Evolutionary conservation across 2,888 invertebrate species (phyloP).

Genomic region (Acleris literana): DNA sequence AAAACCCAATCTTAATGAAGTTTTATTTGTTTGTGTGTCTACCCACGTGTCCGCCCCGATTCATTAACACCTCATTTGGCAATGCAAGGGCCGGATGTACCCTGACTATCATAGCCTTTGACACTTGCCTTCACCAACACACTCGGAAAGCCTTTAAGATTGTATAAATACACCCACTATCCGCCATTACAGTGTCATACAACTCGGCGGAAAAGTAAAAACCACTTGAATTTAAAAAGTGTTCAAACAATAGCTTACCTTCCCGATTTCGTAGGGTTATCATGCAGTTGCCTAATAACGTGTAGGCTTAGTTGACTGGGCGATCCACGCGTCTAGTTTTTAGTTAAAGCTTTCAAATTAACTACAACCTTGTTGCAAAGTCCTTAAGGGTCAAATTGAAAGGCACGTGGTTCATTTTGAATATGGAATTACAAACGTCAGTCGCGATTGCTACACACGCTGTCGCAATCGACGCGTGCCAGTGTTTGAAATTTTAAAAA

Average conservation of each 20-base stretch:
- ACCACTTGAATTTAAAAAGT: slow-evolving; percentile 31
- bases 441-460: slow-evolving; percentile 43
- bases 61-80: slow-evolving; percentile 55
- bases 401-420: slow-evolving; percentile 53
- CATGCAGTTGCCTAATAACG: slow-evolving; percentile 71
- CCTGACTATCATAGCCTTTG: slow-evolving; percentile 60
- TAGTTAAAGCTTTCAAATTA: slow-evolving; percentile 29
- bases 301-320: slow-evolving; percentile 64
- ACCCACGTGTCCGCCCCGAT: slow-evolving; percentile 22
- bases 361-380: slow-evolving; percentile 45
- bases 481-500: slow-evolving; percentile 48
- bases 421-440: slow-evolving; percentile 54
- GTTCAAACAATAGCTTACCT: slow-evolving; percentile 40
- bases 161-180: slow-evolving; percentile 71
- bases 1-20: not conserved
- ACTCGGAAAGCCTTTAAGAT: slow-evolving; percentile 64
- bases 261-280: slow-evolving; percentile 51
- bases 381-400: slow-evolving; percentile 42
- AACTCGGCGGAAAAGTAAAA: slow-evolving; percentile 45
- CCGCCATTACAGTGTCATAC: slow-evolving; percentile 57
- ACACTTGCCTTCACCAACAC: slow-evolving; percentile 58
- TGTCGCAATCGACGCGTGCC: slow-evolving; percentile 78
- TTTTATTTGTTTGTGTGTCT: slow-evolving; percentile 18
- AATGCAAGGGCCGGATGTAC: slow-evolving; percentile 60
- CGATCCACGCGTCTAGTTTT: slow-evolving; percentile 61